Percentiles rank a stretch among this genome's conserved stretches.
Evolutionary conservation across 2,888 invertebrate genomes (phyloP).

Genomic region (Galerucella calmariensis): DNA sequence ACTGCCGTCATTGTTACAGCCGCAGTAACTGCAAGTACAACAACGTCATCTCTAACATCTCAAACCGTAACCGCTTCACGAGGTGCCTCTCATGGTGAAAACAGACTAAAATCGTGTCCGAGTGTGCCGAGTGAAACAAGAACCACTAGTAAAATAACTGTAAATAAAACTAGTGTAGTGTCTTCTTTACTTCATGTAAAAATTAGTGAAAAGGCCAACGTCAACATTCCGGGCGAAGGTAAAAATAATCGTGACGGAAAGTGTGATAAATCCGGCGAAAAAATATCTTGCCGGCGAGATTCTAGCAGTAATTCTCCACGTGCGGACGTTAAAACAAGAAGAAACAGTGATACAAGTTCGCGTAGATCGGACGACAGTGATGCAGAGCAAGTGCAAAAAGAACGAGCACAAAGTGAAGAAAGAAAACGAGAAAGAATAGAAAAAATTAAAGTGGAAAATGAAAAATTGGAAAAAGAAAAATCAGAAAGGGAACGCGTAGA

Average conservation of each 20-base stretch:
- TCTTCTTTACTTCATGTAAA: slow-evolving; percentile 48
- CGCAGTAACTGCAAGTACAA: slow-evolving; percentile 56
- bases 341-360: slow-evolving; percentile 58
- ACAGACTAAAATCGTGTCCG: slow-evolving; percentile 59
- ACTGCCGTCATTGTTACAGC: slow-evolving; percentile 56
- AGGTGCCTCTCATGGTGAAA: slow-evolving; percentile 57
- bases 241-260: slow-evolving; percentile 50
- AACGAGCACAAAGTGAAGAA: slow-evolving; percentile 62
- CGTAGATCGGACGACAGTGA: slow-evolving; percentile 56
- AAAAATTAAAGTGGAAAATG: slow-evolving; percentile 61
- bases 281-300: slow-evolving; percentile 54
- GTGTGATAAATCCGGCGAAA: slow-evolving; percentile 54
- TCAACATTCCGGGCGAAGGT: slow-evolving; percentile 49
- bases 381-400: slow-evolving; percentile 54
- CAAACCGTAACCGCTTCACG: slow-evolving; percentile 52
- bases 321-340: slow-evolving; percentile 55
- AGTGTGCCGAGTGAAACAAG: slow-evolving; percentile 60
- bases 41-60: slow-evolving; percentile 31
- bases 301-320: slow-evolving; percentile 52
- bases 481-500: slow-evolving; percentile 61
- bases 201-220: slow-evolving; percentile 52
- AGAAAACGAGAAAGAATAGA: slow-evolving; percentile 61
- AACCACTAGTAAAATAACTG: slow-evolving; percentile 62
- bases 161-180: slow-evolving; percentile 60
- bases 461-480: slow-evolving; percentile 56